A percentile compares a stretch with the other conserved stretches of the same genome.
Conservation (phyloP, 2,113 vertebrate species). For the Oncorhynchus kisutch region DNA sequence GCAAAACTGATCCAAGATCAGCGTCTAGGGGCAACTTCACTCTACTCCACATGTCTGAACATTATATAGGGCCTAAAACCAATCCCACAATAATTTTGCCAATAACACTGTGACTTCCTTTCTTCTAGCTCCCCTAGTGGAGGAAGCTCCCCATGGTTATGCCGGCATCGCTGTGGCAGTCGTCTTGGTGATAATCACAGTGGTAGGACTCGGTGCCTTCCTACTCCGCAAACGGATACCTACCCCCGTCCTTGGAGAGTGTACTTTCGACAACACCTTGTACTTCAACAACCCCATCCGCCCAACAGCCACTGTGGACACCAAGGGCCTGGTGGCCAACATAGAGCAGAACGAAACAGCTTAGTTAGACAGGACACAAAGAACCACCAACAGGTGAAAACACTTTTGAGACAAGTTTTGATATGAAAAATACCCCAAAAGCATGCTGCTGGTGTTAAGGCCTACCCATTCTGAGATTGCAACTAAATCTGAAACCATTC, state of each 20-base stretch:
- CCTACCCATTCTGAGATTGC: no score
- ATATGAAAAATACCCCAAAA: background rate
- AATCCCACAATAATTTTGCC: no score
- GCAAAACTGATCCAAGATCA: no score
- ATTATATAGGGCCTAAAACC: no score
- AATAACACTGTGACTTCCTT: background rate
- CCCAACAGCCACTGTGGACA: conserved; percentile 74
- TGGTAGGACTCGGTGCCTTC: conserved; percentile 75
- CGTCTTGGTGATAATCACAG: conserved; percentile 72
- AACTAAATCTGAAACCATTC: no score
- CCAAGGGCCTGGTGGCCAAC: conserved; percentile 85
- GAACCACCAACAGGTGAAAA: background rate
- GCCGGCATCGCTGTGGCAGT: conserved; percentile 73
- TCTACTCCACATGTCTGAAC: no score
- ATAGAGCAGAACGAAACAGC: conserved; percentile 91
- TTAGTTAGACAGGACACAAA: conserved; percentile 21
- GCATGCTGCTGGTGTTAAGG: no score
- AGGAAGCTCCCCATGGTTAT: conserved; percentile 60
- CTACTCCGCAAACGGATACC: conserved; percentile 79
- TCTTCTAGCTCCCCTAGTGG: conserved; percentile 41
- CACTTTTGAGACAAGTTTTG: background rate
- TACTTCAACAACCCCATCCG: conserved; percentile 81
- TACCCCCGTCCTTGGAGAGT: conserved; percentile 61
- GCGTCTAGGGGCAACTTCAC: no score
- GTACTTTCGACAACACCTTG: conserved; percentile 89